Conservation (phyloP, 2,113 vertebrate genomes). For the Pelvicachromis taeniatus region DNA sequence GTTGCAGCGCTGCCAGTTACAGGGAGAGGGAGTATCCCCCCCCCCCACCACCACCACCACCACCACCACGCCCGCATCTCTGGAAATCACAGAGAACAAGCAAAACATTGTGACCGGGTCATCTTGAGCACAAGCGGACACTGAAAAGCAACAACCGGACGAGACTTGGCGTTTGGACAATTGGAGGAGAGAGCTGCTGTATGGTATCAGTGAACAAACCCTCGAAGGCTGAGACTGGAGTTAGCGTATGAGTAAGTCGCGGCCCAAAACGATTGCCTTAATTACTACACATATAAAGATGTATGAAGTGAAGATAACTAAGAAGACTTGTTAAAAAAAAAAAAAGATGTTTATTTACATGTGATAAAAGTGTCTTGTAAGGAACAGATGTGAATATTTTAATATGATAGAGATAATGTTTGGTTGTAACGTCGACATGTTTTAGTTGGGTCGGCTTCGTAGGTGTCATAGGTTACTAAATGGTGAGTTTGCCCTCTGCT, state of each 20-base stretch:
- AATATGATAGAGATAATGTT: constrained; percentile 75
- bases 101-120: constrained; percentile 32
- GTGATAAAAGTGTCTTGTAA: constrained; percentile 75
- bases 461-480: constrained; percentile 62
- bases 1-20: constrained; percentile 66
- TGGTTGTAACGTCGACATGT: constrained; percentile 70
- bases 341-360: constrained; percentile 63
- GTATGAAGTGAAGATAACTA: constrained; percentile 59
- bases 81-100: constrained; percentile 50
- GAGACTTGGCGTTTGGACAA: constrained; percentile 29
- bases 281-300: constrained; percentile 72
- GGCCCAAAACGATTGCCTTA: constrained; percentile 78
- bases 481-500: constrained; percentile 65
- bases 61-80: not conserved
- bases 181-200: constrained; percentile 18
- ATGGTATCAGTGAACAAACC: constrained; percentile 45
- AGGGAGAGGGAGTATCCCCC: constrained; percentile 40
- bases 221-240: constrained; percentile 37
- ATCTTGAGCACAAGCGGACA: constrained; percentile 36
- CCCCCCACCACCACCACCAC: no score
- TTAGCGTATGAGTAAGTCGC: constrained; percentile 58
- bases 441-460: constrained; percentile 69
- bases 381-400: constrained; percentile 79
- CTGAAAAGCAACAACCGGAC: constrained; percentile 42
- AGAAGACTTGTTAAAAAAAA: constrained; percentile 62